Conservation (phyloP, 2,888 invertebrate genomes). For the Teleogryllus oceanicus region DNA sequence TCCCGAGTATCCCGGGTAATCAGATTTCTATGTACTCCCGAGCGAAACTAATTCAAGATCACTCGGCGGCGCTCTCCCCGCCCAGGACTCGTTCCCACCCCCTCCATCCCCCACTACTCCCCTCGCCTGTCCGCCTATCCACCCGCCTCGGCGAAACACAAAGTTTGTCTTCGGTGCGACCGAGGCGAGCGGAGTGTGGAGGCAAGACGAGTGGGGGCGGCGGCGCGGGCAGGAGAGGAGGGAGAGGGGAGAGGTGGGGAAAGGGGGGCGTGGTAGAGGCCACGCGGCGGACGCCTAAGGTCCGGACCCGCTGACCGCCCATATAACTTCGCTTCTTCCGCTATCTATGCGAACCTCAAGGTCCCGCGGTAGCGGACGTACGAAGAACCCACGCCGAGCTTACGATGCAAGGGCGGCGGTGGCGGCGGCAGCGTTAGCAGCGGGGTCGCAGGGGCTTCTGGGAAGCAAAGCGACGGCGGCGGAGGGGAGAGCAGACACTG, state of each 20-base stretch:
- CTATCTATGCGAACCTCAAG: too few species aligned
- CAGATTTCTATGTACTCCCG: constrained; percentile 1
- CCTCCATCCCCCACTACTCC: background rate
- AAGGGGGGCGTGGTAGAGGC: background rate
- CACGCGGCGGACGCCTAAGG: background rate
- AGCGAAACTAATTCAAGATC: constrained; percentile 6
- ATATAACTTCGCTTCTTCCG: background rate
- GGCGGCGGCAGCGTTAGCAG: too few species aligned
- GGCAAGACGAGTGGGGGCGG: background rate
- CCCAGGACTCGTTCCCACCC: background rate
- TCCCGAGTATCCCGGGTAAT: background rate
- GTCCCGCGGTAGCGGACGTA: too few species aligned
- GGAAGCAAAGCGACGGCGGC: constrained; percentile 24
- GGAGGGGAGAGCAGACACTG: constrained; percentile 33
- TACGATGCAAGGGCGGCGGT: too few species aligned
- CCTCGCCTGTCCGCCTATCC: background rate
- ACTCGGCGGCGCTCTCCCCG: background rate
- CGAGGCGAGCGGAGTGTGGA: background rate
- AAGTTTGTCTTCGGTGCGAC: background rate
- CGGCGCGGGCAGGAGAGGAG: background rate
- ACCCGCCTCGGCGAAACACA: background rate
- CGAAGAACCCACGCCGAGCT: too few species aligned
- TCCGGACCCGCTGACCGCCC: constrained; percentile 3
- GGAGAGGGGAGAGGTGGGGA: background rate
- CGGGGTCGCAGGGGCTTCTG: too few species aligned